phyloP scores from a whole-genome alignment of 2,113 vertebrate genomes.

The Alaudala cheleensis region DNA sequence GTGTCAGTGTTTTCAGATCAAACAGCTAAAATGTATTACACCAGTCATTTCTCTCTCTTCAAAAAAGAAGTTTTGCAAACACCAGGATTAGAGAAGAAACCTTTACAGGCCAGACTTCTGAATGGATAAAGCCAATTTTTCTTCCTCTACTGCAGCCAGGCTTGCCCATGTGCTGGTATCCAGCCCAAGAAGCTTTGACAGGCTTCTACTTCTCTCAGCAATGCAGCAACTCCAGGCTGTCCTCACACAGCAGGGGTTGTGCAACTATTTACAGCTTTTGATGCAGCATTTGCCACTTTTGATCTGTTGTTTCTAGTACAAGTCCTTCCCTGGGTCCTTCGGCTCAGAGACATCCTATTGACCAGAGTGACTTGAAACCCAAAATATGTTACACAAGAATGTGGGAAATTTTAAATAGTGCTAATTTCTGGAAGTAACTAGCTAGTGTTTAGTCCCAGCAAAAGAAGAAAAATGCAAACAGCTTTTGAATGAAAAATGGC shows the following conservation, averaged over 20 bases:
- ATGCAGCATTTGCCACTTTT: neutral
- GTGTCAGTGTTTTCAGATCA: neutral
- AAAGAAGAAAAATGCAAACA: neutral
- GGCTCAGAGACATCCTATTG: neutral
- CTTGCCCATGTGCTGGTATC: neutral
- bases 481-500: neutral
- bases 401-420: neutral
- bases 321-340: neutral
- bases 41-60: neutral
- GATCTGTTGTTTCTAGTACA: neutral
- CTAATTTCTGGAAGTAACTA: neutral
- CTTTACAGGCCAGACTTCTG: neutral
- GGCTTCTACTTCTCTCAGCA: neutral
- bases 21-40: neutral
- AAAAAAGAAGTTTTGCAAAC: neutral
- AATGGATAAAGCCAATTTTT: neutral
- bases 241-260: neutral
- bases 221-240: neutral
- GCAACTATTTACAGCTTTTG: neutral
- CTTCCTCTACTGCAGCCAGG: neutral
- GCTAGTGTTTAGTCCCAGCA: neutral
- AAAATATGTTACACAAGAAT: neutral
- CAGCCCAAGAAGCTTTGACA: neutral
- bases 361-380: neutral
- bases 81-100: neutral